Conservation (phyloP, 2,888 invertebrate species). For the Julus scanicus region DNA sequence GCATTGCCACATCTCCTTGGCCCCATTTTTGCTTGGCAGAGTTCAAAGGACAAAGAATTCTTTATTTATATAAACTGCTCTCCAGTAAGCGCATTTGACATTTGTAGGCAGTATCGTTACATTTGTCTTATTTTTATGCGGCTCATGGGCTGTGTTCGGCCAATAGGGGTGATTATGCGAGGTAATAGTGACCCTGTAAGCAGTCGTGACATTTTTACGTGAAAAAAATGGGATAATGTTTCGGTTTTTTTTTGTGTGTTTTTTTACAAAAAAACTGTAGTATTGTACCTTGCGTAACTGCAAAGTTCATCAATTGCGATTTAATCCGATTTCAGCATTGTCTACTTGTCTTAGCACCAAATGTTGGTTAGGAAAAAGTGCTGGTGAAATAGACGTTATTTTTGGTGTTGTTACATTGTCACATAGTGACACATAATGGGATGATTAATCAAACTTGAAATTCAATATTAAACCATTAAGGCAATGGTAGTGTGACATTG, state of each 20-base stretch:
- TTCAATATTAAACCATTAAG: no score
- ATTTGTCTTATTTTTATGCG: conserved; percentile 6
- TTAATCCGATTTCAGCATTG: background rate
- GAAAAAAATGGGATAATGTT: background rate
- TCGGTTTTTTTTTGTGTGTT: background rate
- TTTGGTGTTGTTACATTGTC: no score
- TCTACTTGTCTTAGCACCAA: no score
- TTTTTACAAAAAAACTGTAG: background rate
- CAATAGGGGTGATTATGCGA: background rate
- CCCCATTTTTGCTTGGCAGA: background rate
- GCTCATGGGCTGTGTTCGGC: background rate
- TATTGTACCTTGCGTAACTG: background rate
- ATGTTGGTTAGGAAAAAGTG: no score
- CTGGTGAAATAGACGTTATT: no score
- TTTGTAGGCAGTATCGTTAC: background rate
- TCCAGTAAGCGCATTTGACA: conserved; percentile 5
- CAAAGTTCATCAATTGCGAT: background rate
- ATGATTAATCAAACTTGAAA: no score
- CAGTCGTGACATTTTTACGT: conserved; percentile 26
- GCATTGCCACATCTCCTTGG: conserved; percentile 27
- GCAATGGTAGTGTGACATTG: no score
- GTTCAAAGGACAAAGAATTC: conserved; percentile 33
- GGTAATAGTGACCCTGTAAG: background rate
- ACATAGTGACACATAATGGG: no score
- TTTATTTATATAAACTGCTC: conserved; percentile 18